A percentile compares a stretch with the other conserved stretches of the same genome.
Conservation (phyloP, 2,797 vertebrate species). For the Dermochelys coriacea region DNA sequence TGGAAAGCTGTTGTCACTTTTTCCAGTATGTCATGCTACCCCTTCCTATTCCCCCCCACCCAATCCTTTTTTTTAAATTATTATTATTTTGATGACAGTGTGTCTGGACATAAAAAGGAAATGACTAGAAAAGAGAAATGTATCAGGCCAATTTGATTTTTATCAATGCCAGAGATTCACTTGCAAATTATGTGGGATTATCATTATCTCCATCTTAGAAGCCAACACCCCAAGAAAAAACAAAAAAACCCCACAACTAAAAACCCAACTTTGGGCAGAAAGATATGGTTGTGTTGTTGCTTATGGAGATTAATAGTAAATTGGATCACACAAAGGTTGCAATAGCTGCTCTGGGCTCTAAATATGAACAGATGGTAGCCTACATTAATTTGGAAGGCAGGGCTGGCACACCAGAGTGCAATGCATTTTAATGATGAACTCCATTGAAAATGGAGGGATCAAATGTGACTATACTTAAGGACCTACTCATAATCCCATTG, state of each 20-base stretch:
- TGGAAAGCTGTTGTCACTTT: neutral
- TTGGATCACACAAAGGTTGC: constrained; percentile 25
- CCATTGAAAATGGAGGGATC: constrained; percentile 10
- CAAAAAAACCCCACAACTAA: neutral
- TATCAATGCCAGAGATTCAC: neutral
- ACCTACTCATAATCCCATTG: neutral
- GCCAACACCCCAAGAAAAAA: neutral
- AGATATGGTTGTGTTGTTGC: neutral
- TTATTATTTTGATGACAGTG: neutral
- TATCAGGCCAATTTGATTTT: neutral
- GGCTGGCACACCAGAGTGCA: constrained; percentile 22
- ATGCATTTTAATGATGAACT: constrained; percentile 51
- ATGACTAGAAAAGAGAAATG: neutral
- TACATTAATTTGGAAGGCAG: constrained; percentile 5
- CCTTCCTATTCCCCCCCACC: neutral
- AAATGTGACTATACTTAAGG: neutral
- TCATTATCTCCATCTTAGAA: neutral
- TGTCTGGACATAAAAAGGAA: neutral
- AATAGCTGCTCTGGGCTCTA: constrained; percentile 25
- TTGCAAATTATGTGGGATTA: neutral
- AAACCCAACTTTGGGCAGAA: neutral
- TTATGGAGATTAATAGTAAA: constrained; percentile 50
- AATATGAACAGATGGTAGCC: constrained; percentile 54
- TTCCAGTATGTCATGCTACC: neutral
- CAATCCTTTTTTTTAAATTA: neutral